Base-by-base conservation (phyloP, 92 coral and sea anemone species). In the Siderastrea radians region DNA sequence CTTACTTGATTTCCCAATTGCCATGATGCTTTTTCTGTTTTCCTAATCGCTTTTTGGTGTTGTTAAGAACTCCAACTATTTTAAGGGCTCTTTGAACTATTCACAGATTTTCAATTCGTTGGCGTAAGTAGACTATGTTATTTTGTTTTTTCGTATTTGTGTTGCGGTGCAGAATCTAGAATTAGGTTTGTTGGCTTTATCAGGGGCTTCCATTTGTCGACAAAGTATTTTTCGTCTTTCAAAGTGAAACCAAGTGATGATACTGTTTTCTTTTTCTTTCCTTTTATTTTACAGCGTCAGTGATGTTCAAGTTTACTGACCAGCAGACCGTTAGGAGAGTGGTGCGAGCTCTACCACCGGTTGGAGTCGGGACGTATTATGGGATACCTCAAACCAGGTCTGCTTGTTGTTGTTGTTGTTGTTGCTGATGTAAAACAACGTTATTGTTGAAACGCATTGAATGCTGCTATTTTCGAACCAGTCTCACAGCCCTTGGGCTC, bases 301-400 rank as follows among this genome's bases (percentile, higher is more conserved):
- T 95, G 79, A 89, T 95, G 96, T 94, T 95, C 91, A 95, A 95
- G 90, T 93, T 98, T 76, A 68, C 92, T 46, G 98, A 98, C 68
- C 98, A 95, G 75, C 96, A 94, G 73, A 91, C 96, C 5, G 99
- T 90, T n/a, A 94, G 95, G 79, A 95, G 87, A 79, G 96, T 95
- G 15, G 95, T 98, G 16, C 93, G 98, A 38, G 93, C 99, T 54
- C 93, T 98, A 10, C 98, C 99, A 14, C 95, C 98, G 6, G 98
- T 98, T 51, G 99, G 99, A 58, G 96, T 98, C 84, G 99, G 99
- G 49, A 75, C 95, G 44, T 89, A 92, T 88, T 98, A 94, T 84
- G 99, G 99, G 43, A 89, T 98, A 74, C 94, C 96, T 49, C 98
- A 95, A 83, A 94, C 96, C 76, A 98, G 99, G 99, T 95, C 57